Percentiles rank a stretch among this genome's conserved stretches.
Evolutionary conservation across 2,797 vertebrate genomes (phyloP).

Genomic region (Lutjanus campechanus): DNA sequence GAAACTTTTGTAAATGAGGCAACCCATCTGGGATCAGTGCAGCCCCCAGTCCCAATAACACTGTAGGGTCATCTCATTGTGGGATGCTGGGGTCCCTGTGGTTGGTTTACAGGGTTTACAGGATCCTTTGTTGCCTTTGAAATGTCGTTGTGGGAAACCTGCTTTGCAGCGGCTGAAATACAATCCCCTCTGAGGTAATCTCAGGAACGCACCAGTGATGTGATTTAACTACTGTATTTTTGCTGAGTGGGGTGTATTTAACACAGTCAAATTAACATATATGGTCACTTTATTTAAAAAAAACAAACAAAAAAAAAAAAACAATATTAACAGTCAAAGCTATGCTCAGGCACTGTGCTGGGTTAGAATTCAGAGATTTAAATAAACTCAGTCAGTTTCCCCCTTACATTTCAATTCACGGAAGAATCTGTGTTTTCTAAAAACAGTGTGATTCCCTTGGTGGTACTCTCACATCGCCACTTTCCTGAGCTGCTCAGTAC

Average conservation of each 20-base stretch:
- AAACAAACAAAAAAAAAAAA: slow-evolving; percentile 10
- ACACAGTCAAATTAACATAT: neutral
- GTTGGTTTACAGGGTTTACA: slow-evolving; percentile 76
- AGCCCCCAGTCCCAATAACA: slow-evolving; percentile 59
- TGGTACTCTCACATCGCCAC: slow-evolving; percentile 41
- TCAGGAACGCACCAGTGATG: slow-evolving; percentile 44
- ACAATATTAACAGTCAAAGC: neutral
- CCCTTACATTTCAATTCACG: slow-evolving; percentile 70
- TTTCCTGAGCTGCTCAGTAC: slow-evolving; percentile 59
- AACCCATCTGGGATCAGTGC: slow-evolving; percentile 75
- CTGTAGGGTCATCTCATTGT: slow-evolving; percentile 65
- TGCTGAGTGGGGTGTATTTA: slow-evolving; percentile 12
- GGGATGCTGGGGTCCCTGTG: slow-evolving; percentile 69
- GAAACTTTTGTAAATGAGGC: slow-evolving; percentile 78
- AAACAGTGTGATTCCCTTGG: slow-evolving; percentile 67
- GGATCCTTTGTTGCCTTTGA: slow-evolving; percentile 73
- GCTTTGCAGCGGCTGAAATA: slow-evolving; percentile 65
- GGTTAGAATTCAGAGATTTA: slow-evolving; percentile 27
- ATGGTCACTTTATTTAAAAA: neutral
- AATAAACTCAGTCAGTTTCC: slow-evolving; percentile 45
- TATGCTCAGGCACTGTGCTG: neutral
- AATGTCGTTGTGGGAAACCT: slow-evolving; percentile 73
- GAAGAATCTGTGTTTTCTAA: slow-evolving; percentile 72
- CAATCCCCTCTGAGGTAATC: slow-evolving; percentile 65
- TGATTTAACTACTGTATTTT: slow-evolving; percentile 45